Conservation (phyloP, 2,797 vertebrate genomes). For the Sorex maritimensis region DNA sequence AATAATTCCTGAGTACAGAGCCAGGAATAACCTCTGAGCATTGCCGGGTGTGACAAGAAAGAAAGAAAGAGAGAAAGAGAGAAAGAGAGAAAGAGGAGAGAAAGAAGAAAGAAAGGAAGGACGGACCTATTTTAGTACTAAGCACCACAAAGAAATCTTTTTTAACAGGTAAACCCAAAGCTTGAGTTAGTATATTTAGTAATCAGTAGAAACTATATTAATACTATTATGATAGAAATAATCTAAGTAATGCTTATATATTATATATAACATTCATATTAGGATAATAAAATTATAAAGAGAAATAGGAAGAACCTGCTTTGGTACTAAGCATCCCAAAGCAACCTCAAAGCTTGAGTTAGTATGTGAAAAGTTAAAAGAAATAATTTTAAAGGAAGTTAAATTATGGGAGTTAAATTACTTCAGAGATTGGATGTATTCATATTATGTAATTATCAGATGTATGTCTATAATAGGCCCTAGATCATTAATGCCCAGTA, state of each 20-base stretch:
- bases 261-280: not conserved
- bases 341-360: not conserved
- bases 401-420: slow-evolving; percentile 1
- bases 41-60: no score
- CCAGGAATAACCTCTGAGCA: no score
- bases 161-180: not conserved
- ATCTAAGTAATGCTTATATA: no score
- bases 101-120: no score
- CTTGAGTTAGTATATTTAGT: not conserved
- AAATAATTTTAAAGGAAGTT: slow-evolving; percentile 50
- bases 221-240: no score
- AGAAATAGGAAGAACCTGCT: not conserved
- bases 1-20: no score
- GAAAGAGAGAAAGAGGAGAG: no score
- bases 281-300: not conserved
- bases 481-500: not conserved
- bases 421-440: not conserved
- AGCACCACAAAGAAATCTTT: not conserved
- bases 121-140: not conserved
- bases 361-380: not conserved
- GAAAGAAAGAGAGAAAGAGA: no score
- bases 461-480: not conserved
- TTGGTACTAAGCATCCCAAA: not conserved
- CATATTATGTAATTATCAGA: not conserved
- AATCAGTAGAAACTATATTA: no score